Percentiles rank a stretch among this genome's conserved stretches.
Conservation (phyloP, 2,113 vertebrate species). For the Zapus hudsonius region DNA sequence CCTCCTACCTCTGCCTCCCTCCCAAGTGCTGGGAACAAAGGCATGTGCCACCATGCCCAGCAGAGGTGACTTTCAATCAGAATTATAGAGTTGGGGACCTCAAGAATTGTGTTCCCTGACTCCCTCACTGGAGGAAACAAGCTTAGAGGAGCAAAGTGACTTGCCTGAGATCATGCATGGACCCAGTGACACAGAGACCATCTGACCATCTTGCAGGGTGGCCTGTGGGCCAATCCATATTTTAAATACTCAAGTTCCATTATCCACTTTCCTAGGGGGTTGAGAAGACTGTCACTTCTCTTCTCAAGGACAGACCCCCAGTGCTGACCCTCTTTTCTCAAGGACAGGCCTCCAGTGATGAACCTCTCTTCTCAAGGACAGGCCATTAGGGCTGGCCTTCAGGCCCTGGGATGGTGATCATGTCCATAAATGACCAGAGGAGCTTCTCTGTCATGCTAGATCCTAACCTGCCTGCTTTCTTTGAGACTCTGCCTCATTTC, state of each 20-base stretch:
- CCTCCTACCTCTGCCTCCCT: no score
- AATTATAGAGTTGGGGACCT: neutral
- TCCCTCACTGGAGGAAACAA: no score
- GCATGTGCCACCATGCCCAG: no score
- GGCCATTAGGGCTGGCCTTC: neutral
- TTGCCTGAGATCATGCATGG: neutral
- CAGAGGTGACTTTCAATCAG: neutral
- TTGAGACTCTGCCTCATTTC: neutral
- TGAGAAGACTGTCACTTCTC: neutral
- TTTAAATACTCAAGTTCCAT: neutral
- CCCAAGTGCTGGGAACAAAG: no score
- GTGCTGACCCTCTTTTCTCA: neutral
- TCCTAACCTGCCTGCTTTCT: neutral
- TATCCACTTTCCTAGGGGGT: neutral
- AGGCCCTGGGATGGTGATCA: neutral
- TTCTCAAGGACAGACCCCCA: neutral
- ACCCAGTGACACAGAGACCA: accelerated
- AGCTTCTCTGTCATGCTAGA: neutral
- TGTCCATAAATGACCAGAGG: neutral
- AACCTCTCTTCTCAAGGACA: neutral
- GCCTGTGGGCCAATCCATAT: neutral
- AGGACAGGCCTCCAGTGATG: neutral
- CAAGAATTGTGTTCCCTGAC: no score
- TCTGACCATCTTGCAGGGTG: accelerated
- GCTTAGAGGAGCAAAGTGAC: neutral